These are phyloP conservation scores for Bufo bufo DNA, from an alignment of 2,113 vertebrate genomes.

Conservation along the genomic window DNA sequence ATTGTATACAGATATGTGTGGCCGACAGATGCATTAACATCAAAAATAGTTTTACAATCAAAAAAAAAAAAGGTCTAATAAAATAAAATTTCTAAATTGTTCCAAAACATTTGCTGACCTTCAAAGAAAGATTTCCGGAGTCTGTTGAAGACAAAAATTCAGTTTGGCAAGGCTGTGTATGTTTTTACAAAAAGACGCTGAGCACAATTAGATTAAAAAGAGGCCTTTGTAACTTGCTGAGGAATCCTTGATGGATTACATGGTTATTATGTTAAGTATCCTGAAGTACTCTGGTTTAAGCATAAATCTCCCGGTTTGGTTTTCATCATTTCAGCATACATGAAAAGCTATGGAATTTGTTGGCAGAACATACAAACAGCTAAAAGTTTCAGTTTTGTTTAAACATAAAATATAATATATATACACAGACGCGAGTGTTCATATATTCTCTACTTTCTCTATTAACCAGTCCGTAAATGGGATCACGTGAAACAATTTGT, in stretches of 20 bases:
- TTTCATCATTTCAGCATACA: constrained; percentile 14
- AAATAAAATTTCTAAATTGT: neutral
- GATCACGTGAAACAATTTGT: neutral
- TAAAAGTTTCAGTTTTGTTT: neutral
- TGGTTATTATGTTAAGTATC: constrained; percentile 21
- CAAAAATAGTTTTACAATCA: neutral
- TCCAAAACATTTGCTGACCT: neutral
- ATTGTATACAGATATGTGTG: neutral
- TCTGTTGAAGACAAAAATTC: neutral
- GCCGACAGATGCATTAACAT: neutral
- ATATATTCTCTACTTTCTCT: neutral
- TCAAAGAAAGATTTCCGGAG: neutral
- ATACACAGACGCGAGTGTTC: neutral
- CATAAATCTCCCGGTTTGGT: constrained; percentile 1
- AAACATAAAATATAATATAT: neutral
- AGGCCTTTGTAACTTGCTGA: constrained; percentile 8
- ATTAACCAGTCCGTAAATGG: neutral
- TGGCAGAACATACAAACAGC: constrained; percentile 10
- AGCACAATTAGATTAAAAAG: constrained; percentile 1
- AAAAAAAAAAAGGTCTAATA: neutral
- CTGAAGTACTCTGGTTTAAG: constrained; percentile 25
- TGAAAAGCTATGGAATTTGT: constrained; percentile 18
- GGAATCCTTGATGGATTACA: constrained; percentile 29
- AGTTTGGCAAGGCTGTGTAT: neutral
- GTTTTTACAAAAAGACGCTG: neutral